A percentile compares a stretch with the other conserved stretches of the same genome.
phyloP scores from a whole-genome alignment of 2,888 invertebrate genomes.

The Eugnorisma glareosa region DNA sequence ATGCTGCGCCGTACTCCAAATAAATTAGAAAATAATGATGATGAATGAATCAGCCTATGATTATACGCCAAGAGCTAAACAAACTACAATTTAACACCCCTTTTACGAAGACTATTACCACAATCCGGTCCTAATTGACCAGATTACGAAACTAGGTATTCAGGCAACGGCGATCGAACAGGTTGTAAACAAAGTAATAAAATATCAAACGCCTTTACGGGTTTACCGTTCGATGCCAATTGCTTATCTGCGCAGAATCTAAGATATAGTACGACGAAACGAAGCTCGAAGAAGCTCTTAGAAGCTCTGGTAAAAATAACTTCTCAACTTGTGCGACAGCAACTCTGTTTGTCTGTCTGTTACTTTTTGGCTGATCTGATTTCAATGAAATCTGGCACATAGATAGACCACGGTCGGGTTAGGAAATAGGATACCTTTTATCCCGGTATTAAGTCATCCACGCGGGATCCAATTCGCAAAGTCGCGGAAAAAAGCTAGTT shows the following conservation, averaged over 20 bases:
- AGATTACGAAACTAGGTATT: slow-evolving; percentile 63
- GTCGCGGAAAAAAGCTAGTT: too few relatives aligned
- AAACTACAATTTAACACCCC: neutral
- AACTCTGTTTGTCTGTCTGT: too few relatives aligned
- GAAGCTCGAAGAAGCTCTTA: too few relatives aligned
- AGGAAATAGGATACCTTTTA: neutral
- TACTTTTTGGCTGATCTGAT: too few relatives aligned
- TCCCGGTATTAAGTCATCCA: neutral
- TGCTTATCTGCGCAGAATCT: slow-evolving; percentile 37
- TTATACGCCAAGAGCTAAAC: neutral
- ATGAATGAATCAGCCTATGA: too few relatives aligned
- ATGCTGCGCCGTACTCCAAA: too few relatives aligned
- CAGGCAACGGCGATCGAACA: slow-evolving; percentile 55
- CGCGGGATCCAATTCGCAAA: too few relatives aligned
- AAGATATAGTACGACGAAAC: slow-evolving; percentile 8
- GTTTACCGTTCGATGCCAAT: slow-evolving; percentile 70
- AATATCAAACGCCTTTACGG: slow-evolving; percentile 69
- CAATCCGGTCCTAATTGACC: slow-evolving; percentile 38
- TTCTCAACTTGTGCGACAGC: neutral
- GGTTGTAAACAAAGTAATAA: slow-evolving; percentile 70
- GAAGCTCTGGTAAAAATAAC: neutral
- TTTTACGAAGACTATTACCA: slow-evolving; percentile 15
- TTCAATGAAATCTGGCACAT: neutral
- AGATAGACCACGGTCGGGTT: too few relatives aligned
- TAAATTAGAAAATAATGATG: too few relatives aligned